Percentiles rank a stretch among this genome's conserved stretches.
Conservation (phyloP, 2,113 vertebrate genomes). For the Cyrtonyx montezumae region DNA sequence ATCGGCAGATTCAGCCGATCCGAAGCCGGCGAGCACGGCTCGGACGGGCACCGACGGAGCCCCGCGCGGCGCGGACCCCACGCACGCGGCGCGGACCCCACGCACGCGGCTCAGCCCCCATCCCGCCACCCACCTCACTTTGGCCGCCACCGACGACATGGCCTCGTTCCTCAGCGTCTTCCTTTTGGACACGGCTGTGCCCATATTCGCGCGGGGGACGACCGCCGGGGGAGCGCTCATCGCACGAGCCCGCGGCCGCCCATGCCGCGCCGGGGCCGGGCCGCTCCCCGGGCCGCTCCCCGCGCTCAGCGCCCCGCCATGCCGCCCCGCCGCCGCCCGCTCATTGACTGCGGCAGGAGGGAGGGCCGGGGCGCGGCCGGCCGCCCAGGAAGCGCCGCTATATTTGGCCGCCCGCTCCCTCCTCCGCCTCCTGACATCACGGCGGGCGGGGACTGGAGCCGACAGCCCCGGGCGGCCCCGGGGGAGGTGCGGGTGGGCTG, state of each 20-base stretch:
- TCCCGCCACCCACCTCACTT: conserved; percentile 89
- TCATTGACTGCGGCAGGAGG: conserved; percentile 62
- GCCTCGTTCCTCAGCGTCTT: conserved; percentile 91
- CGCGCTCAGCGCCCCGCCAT: background rate
- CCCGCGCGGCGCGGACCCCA: too few species aligned
- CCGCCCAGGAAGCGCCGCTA: conserved; percentile 55
- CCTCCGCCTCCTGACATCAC: conserved; percentile 29
- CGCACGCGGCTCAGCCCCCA: too few species aligned
- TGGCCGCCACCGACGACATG: conserved; percentile 92
- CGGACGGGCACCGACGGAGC: too few species aligned
- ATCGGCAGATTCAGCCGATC: background rate
- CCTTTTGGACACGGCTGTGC: conserved; percentile 93
- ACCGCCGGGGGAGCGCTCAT: conserved; percentile 38
- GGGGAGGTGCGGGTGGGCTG: too few species aligned
- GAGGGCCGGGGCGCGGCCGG: background rate
- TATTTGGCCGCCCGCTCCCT: conserved; percentile 38
- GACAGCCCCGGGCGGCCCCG: too few species aligned
- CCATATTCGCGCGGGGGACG: conserved; percentile 82
- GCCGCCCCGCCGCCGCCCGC: conserved; percentile 1
- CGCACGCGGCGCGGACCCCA: background rate
- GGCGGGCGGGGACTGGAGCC: background rate
- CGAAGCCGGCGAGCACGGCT: background rate
- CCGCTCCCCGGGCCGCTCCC: background rate
- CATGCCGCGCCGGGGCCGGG: background rate
- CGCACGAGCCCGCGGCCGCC: conserved; percentile 25